Evolutionary conservation across 1,140 invertebrate species (phyloP).

Genomic region (Potamilus streckersoni): DNA sequence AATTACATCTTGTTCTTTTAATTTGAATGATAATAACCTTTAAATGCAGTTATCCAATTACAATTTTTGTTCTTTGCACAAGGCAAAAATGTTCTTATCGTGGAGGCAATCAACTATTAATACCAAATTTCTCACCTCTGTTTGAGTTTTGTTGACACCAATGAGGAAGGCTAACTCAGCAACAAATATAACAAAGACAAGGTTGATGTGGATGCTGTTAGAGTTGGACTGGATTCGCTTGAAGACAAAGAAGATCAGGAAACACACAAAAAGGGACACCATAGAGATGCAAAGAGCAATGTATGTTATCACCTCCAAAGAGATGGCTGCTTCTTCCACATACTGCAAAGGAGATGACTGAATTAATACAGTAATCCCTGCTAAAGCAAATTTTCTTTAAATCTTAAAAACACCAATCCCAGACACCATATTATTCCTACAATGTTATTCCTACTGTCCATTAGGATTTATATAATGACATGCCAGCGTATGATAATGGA

Average conservation of each 20-base stretch:
- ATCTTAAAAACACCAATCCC: too few relatives aligned
- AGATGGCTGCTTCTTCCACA: constrained; percentile 78
- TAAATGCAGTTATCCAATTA: background rate
- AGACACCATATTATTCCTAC: too few relatives aligned
- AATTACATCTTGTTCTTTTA: too few relatives aligned
- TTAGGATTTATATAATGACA: too few relatives aligned
- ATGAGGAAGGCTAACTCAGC: constrained; percentile 85
- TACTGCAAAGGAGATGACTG: constrained; percentile 53
- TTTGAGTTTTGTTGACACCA: constrained; percentile 71
- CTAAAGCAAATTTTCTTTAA: background rate
- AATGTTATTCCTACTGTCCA: too few relatives aligned
- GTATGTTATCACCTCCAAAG: constrained; percentile 71
- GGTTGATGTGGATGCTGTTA: constrained; percentile 94
- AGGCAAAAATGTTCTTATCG: background rate
- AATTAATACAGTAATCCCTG: background rate
- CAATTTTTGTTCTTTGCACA: background rate
- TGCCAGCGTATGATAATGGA: too few relatives aligned
- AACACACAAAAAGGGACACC: constrained; percentile 74
- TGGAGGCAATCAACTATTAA: too few relatives aligned
- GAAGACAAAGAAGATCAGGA: constrained; percentile 83
- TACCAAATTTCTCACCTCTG: constrained; percentile 64
- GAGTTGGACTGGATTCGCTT: constrained; percentile 87
- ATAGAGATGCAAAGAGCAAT: constrained; percentile 82
- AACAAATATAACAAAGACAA: constrained; percentile 88
- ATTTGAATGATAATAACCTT: background rate